Evolutionary conservation across 2,113 vertebrate genomes (phyloP), one percentile per base, ranked within the genome.

Genomic region (Dromas ardeola): DNA sequence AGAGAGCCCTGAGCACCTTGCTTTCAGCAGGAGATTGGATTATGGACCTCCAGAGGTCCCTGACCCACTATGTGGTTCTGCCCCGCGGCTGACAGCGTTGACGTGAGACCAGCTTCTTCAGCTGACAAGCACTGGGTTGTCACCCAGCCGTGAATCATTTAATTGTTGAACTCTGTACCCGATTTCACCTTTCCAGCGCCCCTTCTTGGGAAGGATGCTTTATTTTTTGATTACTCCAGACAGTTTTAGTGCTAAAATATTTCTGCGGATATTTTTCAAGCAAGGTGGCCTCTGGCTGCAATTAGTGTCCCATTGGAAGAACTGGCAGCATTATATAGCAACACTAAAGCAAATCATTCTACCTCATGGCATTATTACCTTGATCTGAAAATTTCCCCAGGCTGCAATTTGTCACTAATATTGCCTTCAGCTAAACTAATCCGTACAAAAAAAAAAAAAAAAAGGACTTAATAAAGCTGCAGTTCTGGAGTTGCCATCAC

Each of bases 331-430:
- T 86, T 96, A 88, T 94, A 94, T 61, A 90, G 92, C 67, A 92
- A 82, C 25, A n/a, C 67, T 97, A 88, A 93, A 96, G 95, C 92
- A 94, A 95, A 97, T 96, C 80, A 93, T 94, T 96, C 73, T 97
- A 77, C 88, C 80, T 95, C 65, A 43, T 69, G 77, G 87, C 69
- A 88, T 97, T 96, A 93, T 97, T 97, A 90, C 95, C 96, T 97
- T 97, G 93, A 97, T 96, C 95, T 95, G 93, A 96, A 96, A 95
- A 93, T 95, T 95, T 97, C 96, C 93, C 88, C 55, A 32, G 88
- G 82, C 92, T 97, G 82, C 88, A 88, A 69, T 97, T 93, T 96
- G 88, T 97, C 96, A 96, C 79, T 88, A 90, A 94, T 93, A 97
- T 15, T 95, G 85, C 90, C 76, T 92, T 81, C 91, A 96, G 95